Conservation (phyloP, 2,888 invertebrate genomes). For the Drosophila imparisetae region DNA sequence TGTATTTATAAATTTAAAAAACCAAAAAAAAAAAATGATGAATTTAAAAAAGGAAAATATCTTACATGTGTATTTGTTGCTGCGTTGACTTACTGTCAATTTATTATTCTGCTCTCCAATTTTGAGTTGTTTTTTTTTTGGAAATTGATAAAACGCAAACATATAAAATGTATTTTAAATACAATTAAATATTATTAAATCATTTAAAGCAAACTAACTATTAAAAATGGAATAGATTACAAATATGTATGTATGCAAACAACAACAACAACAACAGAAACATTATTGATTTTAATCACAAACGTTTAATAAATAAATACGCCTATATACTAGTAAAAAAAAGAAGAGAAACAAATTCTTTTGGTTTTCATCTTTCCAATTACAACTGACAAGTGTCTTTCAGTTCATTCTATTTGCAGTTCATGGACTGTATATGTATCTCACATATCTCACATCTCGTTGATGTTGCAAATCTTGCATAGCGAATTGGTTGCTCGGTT, state of each 20-base stretch:
- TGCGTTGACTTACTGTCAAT: slow-evolving; percentile 16
- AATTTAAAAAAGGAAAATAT: slow-evolving; percentile 6
- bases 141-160: slow-evolving; percentile 44
- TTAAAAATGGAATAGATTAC: slow-evolving; percentile 72
- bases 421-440: background rate
- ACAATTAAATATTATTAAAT: slow-evolving; percentile 63
- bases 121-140: slow-evolving; percentile 15
- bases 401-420: background rate
- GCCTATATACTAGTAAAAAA: slow-evolving; percentile 36
- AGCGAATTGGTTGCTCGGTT: slow-evolving; percentile 12
- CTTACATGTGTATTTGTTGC: slow-evolving; percentile 15
- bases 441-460: background rate
- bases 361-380: background rate
- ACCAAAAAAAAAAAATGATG: background rate
- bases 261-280: slow-evolving; percentile 42
- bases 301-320: slow-evolving; percentile 70
- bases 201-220: slow-evolving; percentile 75
- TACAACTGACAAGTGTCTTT: background rate
- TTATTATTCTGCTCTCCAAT: slow-evolving; percentile 10
- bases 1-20: slow-evolving; percentile 3
- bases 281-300: slow-evolving; percentile 71
- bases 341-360: background rate
- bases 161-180: slow-evolving; percentile 73
- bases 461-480: slow-evolving; percentile 9
- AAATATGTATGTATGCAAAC: slow-evolving; percentile 45